Base-by-base conservation (phyloP, 2,797 vertebrate genomes). In the Hapalemur alaotrensis region DNA sequence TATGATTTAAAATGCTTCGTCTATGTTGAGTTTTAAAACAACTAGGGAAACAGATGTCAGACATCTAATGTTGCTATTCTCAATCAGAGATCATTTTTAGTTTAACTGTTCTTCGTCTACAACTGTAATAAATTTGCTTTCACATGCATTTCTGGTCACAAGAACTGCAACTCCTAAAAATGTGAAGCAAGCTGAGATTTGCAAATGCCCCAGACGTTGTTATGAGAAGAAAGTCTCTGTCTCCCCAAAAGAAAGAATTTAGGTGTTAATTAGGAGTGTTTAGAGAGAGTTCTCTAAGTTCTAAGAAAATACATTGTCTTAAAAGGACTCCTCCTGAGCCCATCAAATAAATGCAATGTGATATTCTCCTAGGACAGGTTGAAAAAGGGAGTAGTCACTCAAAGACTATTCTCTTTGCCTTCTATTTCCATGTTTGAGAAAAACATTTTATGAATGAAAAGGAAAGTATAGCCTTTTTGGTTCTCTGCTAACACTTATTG, bases 81-180 rank as follows among this genome's bases (percentile, higher is more conserved):
- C 98, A 97, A 98, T 98, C 97, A 97, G 94, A 98, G 94, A 98
- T 96, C 96, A 96, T 98, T 98, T 98, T 98, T 96, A 97, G 97
- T 98, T 93, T 98, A 97, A 96, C 95, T 96, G 76, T 97, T 97
- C 92, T 83, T 96, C 70, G 2, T 97, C 89, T 96, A 63, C 78
- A 41, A 97, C 96, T 97, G 95, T 93, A 97, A 97, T 96, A 96
- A 97, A 97, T 97, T 79, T 97, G 98, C 98, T 98, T 97, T 83
- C 96, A 96, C 95, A 91, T 95, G 96, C 97, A 97, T 96, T 98
- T 98, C 97, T 97, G 95, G 96, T 95, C 97, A 89, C 78, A 95
- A 95, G 95, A 95, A 97, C 75, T 97, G 97, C 97, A 96, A 85
- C 78, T 95, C 65, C 87, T 84, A 91, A 95, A 97, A 98, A 88